Base-by-base conservation (phyloP, 1,140 invertebrate genomes). In the Drosophila quadrilineata region DNA sequence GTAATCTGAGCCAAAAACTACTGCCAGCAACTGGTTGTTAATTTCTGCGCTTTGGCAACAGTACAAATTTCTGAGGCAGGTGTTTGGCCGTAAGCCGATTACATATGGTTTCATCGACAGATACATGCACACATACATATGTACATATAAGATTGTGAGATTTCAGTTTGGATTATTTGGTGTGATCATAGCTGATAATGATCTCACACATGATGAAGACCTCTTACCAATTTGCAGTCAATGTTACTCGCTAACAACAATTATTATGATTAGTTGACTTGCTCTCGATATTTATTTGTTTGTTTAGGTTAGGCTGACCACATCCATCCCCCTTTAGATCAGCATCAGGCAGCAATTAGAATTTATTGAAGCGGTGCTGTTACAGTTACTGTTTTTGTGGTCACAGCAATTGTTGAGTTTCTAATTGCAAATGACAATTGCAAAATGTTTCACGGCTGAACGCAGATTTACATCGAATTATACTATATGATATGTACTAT, bases 11-110 rank as follows among this genome's bases (percentile, higher is more conserved):
- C 24, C 21, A 22, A 17, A 50, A 17, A 38, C 35, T 66, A 49
- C 70, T 70, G 59, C 71, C 75, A n/a, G n/a, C n/a, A 80, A 71
- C 76, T 38, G 72, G 62, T 80, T 80, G 76, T 80, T 75, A 71
- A 80, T 82, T 80, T 74, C 29, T 66, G 58, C 45, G 57, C 60
- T 74, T 77, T 74, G 75, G 58, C 71, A 80, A 71, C 29, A 56
- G 17, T 24, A 24, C n/a, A 38, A 14, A n/a, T n/a, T n/a, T n/a
- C n/a, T n/a, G n/a, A 12, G 38, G 31, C 72, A 71, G 73, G 66
- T 75, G 73, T 60, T 33, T 68, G 10, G 50, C 67, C 17, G n/a
- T 24, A 43, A 24, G 17, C 4, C 36, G 52, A 66, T 53, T 68
- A 53, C 36, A 33, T 35, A n/a, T n/a, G n/a, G n/a, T n/a, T n/a